phyloP scores from a whole-genome alignment of 2,888 invertebrate species.

The Noctua janthe region DNA sequence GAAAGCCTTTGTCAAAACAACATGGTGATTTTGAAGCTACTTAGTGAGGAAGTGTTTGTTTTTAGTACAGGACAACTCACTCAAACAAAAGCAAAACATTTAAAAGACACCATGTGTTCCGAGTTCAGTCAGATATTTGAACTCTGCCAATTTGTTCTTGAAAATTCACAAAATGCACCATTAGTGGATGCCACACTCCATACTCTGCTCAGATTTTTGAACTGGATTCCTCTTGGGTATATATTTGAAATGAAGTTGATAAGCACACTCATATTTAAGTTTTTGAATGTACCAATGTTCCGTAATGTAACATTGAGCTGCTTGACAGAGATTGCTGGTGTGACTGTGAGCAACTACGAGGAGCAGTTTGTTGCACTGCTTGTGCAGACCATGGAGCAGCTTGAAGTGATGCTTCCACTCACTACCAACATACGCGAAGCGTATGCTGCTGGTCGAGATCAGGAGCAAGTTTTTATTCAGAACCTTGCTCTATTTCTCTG shows the following conservation, averaged over 20 bases:
- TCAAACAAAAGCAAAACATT: constrained; percentile 99
- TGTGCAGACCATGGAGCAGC: constrained; percentile 97
- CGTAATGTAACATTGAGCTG: constrained; percentile 99
- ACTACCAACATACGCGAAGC: constrained; percentile 98
- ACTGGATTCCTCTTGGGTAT: constrained; percentile 99
- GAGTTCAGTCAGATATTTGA: constrained; percentile 99
- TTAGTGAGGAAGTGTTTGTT: constrained; percentile 99
- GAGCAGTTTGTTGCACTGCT: constrained; percentile 97
- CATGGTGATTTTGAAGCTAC: constrained; percentile 98
- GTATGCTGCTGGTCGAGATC: constrained; percentile 97
- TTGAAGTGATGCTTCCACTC: constrained; percentile 97
- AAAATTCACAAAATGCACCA: constrained; percentile 99
- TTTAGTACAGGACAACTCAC: constrained; percentile 99
- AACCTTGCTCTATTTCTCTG: constrained; percentile 99
- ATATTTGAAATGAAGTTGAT: constrained; percentile 99
- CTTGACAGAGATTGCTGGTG: constrained; percentile 99
- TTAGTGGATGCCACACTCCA: constrained; percentile 98
- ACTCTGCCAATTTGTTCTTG: constrained; percentile 99
- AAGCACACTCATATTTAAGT: constrained; percentile 98
- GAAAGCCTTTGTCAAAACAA: constrained; percentile 99
- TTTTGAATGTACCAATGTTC: constrained; percentile 99
- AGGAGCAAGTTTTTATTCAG: constrained; percentile 99
- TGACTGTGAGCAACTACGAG: constrained; percentile 97
- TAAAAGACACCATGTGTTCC: constrained; percentile 99
- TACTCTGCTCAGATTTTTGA: constrained; percentile 98